Conservation (phyloP, 2,113 vertebrate species). For the Origma solitaria region DNA sequence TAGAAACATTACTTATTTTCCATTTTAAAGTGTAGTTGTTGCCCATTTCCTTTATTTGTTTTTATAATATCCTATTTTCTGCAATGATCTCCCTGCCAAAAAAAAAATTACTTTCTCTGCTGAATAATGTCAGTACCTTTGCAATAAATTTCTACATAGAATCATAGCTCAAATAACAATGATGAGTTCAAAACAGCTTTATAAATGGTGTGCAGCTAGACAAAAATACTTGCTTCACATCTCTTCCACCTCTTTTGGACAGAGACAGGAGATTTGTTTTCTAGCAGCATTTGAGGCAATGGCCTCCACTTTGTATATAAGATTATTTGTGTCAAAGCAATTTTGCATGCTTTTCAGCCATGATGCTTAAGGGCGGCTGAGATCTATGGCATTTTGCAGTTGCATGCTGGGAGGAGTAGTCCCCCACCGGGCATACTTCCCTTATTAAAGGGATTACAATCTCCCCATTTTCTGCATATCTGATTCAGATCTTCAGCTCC, state of each 20-base stretch:
- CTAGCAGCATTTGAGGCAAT: background rate
- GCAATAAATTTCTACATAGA: background rate
- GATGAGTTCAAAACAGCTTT: background rate
- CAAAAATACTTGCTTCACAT: background rate
- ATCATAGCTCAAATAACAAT: background rate
- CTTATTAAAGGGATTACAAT: constrained; percentile 40
- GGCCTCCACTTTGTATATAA: background rate
- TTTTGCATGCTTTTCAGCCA: background rate
- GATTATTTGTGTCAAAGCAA: constrained; percentile 48
- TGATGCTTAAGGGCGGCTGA: background rate
- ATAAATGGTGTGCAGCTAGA: background rate
- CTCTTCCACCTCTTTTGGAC: background rate
- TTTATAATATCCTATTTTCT: background rate
- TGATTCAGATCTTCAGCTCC: constrained; percentile 1
- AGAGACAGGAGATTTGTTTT: background rate
- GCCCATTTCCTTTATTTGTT: background rate
- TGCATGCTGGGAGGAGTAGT: constrained; percentile 34
- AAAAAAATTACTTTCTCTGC: constrained; percentile 5
- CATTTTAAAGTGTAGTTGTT: background rate
- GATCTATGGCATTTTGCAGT: background rate
- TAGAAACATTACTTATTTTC: background rate
- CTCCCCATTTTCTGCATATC: constrained; percentile 34
- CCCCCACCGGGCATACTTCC: constrained; percentile 31
- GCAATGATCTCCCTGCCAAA: background rate
- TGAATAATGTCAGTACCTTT: background rate